Percentiles rank a stretch among this genome's conserved stretches.
Conservation (phyloP, 2,113 vertebrate genomes). For the Cyanistes caeruleus region DNA sequence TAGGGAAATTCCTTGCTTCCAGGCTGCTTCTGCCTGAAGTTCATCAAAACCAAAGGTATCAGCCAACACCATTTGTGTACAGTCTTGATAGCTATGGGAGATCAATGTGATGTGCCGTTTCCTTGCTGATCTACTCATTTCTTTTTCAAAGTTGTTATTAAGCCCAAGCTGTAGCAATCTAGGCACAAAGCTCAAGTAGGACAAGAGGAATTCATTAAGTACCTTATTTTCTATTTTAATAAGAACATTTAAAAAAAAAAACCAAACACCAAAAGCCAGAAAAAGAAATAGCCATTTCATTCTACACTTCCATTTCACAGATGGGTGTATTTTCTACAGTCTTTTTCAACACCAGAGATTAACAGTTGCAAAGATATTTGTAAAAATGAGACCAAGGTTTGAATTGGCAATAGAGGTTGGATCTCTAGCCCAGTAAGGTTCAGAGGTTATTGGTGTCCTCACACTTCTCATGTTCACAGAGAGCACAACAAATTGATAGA, state of each 20-base stretch:
- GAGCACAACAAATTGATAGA: neutral
- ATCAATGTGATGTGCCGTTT: neutral
- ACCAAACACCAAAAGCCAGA: rapidly evolving
- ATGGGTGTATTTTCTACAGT: neutral
- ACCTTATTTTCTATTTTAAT: neutral
- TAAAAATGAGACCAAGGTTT: neutral
- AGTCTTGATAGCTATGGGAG: neutral
- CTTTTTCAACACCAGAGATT: neutral
- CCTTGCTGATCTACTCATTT: neutral
- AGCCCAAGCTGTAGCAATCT: neutral
- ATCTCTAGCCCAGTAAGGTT: neutral
- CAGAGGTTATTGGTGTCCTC: neutral
- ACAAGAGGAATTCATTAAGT: neutral
- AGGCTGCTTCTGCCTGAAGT: neutral
- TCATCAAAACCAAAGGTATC: neutral
- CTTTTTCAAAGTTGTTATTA: neutral
- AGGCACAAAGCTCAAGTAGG: neutral
- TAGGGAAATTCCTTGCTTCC: neutral
- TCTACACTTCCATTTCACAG: neutral
- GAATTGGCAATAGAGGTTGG: neutral
- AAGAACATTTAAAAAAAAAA: neutral
- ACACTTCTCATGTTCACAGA: neutral
- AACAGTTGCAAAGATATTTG: neutral
- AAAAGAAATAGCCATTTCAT: neutral
- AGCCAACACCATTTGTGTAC: neutral